phyloP scores from a whole-genome alignment of 2,888 invertebrate genomes.

The Ormyrus rosae region DNA sequence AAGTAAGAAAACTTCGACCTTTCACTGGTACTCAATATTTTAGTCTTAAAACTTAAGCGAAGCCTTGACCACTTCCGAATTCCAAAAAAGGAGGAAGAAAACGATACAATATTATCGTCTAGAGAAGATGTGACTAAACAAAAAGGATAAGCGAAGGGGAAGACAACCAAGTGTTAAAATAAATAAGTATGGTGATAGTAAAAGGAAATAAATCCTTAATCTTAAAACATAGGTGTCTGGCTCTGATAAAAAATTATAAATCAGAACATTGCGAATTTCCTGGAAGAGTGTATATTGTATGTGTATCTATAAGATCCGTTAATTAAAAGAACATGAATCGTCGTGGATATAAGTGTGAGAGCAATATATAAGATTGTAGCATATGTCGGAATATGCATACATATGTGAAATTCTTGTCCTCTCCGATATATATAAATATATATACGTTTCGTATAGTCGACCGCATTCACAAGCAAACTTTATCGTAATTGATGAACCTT shows the following conservation, averaged over 20 bases:
- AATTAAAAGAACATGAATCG: conserved; percentile 20
- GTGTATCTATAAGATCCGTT: conserved; percentile 52
- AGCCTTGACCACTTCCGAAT: conserved; percentile 59
- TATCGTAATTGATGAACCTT: conserved; percentile 13
- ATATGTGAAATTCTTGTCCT: conserved; percentile 31
- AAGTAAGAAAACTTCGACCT: conserved; percentile 34
- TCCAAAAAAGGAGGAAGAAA: conserved; percentile 25
- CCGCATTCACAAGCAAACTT: conserved; percentile 32
- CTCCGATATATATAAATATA: conserved; percentile 17
- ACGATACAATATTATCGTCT: neutral
- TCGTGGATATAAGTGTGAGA: conserved; percentile 46
- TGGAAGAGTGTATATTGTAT: conserved; percentile 54
- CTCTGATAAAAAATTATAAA: conserved; percentile 45
- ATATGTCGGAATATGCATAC: conserved; percentile 24
- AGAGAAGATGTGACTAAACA: neutral
- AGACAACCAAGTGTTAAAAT: conserved; percentile 23
- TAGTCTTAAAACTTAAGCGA: conserved; percentile 51
- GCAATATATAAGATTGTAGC: conserved; percentile 32
- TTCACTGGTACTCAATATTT: conserved; percentile 40
- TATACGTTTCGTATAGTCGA: conserved; percentile 28
- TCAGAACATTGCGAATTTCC: conserved; percentile 42
- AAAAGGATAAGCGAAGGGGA: neutral
- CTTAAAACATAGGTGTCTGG: conserved; percentile 47
- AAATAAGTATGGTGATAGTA: conserved; percentile 21
- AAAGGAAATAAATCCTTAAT: conserved; percentile 37